Evolutionary conservation across 2,113 vertebrate species (phyloP).

Genomic region (Catagonus wagneri): DNA sequence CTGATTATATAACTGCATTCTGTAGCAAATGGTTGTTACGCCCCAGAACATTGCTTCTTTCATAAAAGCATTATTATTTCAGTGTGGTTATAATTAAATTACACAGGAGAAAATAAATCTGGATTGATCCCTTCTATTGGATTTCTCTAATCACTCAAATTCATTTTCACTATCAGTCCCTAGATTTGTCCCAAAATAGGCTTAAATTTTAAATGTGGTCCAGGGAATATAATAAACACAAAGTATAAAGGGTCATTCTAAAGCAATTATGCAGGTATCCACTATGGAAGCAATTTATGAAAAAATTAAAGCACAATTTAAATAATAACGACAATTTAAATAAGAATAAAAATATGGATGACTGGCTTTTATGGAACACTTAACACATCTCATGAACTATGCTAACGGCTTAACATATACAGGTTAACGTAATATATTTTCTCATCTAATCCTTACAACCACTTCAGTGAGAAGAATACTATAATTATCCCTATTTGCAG

Average conservation of each 20-base stretch:
- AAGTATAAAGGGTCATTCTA: background rate
- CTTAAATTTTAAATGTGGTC: slow-evolving; percentile 34
- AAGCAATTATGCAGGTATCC: background rate
- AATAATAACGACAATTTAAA: slow-evolving; percentile 40
- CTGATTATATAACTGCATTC: background rate
- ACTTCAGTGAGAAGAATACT: background rate
- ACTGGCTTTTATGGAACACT: slow-evolving; percentile 8
- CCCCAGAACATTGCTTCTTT: slow-evolving; percentile 54
- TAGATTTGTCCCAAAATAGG: slow-evolving; percentile 21
- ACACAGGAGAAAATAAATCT: background rate
- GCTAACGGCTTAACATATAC: background rate
- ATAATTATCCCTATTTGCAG: slow-evolving; percentile 21
- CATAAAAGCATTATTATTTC: slow-evolving; percentile 27
- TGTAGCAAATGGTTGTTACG: background rate
- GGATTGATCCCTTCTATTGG: slow-evolving; percentile 2
- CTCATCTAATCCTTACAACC: slow-evolving; percentile 22
- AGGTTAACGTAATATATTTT: slow-evolving; percentile 11
- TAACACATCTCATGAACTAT: background rate
- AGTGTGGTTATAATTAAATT: slow-evolving; percentile 39
- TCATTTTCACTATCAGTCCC: slow-evolving; percentile 41
- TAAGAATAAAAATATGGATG: slow-evolving; percentile 37
- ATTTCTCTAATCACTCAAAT: slow-evolving; percentile 40
- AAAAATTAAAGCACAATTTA: slow-evolving; percentile 51
- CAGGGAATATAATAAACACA: background rate
- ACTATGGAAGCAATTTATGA: background rate